Conservation (phyloP, 2,113 vertebrate genomes). For the Callocephalon fimbriatum region DNA sequence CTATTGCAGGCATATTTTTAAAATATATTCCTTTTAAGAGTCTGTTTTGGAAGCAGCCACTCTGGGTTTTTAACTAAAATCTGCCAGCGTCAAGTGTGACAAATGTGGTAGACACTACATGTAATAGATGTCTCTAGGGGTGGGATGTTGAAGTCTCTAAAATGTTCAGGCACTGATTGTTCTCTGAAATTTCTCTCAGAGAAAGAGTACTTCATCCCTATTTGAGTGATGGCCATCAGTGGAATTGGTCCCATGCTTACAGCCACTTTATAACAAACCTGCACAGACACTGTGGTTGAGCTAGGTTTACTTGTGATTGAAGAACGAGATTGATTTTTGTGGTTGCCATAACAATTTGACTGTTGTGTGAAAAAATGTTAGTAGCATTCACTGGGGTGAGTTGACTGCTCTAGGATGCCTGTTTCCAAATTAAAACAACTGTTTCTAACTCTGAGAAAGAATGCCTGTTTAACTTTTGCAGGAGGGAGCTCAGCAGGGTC, state of each 20-base stretch:
- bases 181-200: conserved; percentile 43
- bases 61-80: conserved; percentile 44
- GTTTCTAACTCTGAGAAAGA: conserved; percentile 75
- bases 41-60: conserved; percentile 57
- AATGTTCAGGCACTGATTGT: conserved; percentile 39
- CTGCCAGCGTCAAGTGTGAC: conserved; percentile 33
- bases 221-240: conserved; percentile 10
- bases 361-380: conserved; percentile 74
- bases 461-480: conserved; percentile 63
- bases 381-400: conserved; percentile 57
- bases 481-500: conserved; percentile 60
- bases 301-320: conserved; percentile 62
- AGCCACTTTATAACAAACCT: conserved; percentile 29
- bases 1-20: neutral
- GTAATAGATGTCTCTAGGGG: conserved; percentile 54
- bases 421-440: conserved; percentile 68
- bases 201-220: conserved; percentile 51
- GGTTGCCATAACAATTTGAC: conserved; percentile 76
- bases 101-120: conserved; percentile 40
- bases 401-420: conserved; percentile 66
- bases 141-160: conserved; percentile 31
- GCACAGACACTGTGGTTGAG: neutral
- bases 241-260: conserved; percentile 29
- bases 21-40: conserved; percentile 57
- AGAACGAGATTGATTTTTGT: conserved; percentile 71